Evolutionary conservation across 2,888 invertebrate species (phyloP).

Genomic region (Holacanthella duospinosa): DNA sequence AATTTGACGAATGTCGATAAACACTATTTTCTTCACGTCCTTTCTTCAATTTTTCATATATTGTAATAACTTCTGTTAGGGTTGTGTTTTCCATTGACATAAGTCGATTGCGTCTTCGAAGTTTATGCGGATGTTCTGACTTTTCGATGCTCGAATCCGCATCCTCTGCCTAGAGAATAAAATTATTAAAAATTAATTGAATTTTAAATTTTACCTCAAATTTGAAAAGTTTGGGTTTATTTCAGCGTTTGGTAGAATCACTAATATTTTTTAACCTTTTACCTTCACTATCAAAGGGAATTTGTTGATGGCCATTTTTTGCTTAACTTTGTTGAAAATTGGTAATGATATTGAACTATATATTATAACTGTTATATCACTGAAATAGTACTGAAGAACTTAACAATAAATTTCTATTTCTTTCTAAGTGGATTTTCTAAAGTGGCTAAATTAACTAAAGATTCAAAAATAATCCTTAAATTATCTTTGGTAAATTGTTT

Average conservation of each 20-base stretch:
- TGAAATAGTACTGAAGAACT: too few relatives aligned
- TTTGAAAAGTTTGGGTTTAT: not conserved
- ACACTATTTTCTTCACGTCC: not conserved
- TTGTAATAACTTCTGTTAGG: constrained; percentile 11
- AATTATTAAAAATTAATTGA: not conserved
- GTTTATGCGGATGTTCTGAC: not conserved
- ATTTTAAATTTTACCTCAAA: not conserved
- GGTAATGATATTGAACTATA: too few relatives aligned
- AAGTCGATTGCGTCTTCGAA: constrained; percentile 1
- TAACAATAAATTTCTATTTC: too few relatives aligned
- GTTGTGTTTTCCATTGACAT: constrained; percentile 12
- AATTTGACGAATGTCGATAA: not conserved
- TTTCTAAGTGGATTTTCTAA: too few relatives aligned
- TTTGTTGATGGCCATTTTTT: not conserved
- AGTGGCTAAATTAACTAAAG: too few relatives aligned
- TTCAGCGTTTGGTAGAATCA: not conserved
- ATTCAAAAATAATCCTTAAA: too few relatives aligned
- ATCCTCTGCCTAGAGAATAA: not conserved
- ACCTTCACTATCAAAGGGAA: not conserved
- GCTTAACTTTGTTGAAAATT: too few relatives aligned
- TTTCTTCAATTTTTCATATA: constrained; percentile 13
- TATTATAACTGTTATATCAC: too few relatives aligned
- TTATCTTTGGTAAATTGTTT: too few relatives aligned
- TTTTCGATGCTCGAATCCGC: too few relatives aligned
- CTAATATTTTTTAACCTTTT: too few relatives aligned